Evolutionary conservation across 2,888 invertebrate species (phyloP).

Genomic region (Andrena marginata): DNA sequence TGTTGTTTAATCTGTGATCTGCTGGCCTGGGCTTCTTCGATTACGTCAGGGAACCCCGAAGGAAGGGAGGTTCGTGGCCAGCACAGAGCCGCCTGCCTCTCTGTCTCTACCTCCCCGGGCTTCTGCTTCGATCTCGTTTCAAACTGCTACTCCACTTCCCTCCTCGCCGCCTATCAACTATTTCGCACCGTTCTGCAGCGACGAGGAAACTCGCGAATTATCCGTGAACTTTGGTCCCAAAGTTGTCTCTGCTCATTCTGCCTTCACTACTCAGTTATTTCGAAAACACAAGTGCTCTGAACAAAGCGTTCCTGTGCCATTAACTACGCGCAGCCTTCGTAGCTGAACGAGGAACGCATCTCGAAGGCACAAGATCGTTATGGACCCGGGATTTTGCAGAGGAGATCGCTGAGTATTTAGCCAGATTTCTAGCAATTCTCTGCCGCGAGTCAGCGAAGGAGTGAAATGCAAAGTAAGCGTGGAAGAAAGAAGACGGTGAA

Average conservation of each 20-base stretch:
- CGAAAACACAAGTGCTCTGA: too few relatives aligned
- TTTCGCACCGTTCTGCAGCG: conserved; percentile 9
- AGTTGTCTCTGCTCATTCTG: too few relatives aligned
- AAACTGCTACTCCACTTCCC: background rate
- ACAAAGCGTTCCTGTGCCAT: too few relatives aligned
- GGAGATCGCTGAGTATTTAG: conserved; percentile 49
- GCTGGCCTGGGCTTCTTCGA: conserved; percentile 78
- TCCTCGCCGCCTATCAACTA: background rate
- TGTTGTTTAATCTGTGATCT: conserved; percentile 84
- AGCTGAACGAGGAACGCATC: background rate
- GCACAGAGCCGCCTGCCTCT: conserved; percentile 30
- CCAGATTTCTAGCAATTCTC: conserved; percentile 55
- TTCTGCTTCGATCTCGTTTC: background rate
- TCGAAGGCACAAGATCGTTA: conserved; percentile 31
- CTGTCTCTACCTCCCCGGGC: conserved; percentile 11
- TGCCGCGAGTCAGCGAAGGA: conserved; percentile 7
- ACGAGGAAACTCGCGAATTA: conserved; percentile 17
- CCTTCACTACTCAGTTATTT: too few relatives aligned
- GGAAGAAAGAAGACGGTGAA: conserved; percentile 55
- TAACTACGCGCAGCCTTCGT: too few relatives aligned
- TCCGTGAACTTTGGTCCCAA: background rate
- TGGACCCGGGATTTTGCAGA: conserved; percentile 7
- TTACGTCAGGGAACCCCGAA: conserved; percentile 76
- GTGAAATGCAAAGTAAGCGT: conserved; percentile 63
- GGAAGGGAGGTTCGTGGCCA: conserved; percentile 44